Base-by-base conservation (phyloP, 2,113 vertebrate genomes). In the Egretta garzetta region DNA sequence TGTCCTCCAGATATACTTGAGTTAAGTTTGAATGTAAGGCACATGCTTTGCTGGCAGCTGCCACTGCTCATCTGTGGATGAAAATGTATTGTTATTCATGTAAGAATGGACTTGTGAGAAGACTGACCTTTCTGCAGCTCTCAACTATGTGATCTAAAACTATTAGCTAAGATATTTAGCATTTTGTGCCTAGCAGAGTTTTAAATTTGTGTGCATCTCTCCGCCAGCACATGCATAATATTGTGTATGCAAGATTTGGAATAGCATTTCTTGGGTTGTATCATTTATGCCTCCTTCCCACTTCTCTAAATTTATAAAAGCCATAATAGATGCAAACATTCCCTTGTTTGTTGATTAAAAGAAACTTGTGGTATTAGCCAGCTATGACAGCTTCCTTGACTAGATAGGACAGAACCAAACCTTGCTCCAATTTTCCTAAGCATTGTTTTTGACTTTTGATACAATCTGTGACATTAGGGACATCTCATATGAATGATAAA, bases 161-260 rank as follows among this genome's bases (percentile, higher is more conserved):
- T 80, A 26, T 45, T 85, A 66, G 20, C 23, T 50, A 17, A 58
- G 71, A 21, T 49, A 73, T 14, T 68, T 55, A 79, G 16, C 8
- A 6, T 84, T 68, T 81, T 80, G 33, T 41, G 35, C 8, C 35
- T 32, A 32, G 8, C 12, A 49, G 37, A 14, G 23, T 52, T 91
- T 49, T 66, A 72, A 71, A 66, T 88, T 28, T 74, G 1, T 28
- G 13, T 45, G 1, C 1, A 8, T 53, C n/a, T 88, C n/a, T 74
- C 49, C 18, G 5, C 71, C 3, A 5, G 11, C 3, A 2, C 3
- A 3, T 62, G 14, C 0, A 1, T 85, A 16, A 58, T 56, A 20
- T 6, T 0, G 0, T 39, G 24, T 43, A 12, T 18, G 21, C 39
- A 26, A 24, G 22, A 58, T 80, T n/a, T 80, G 66, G 37, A 94